Conservation (phyloP, 2,797 vertebrate genomes). For the Gymnopithys bicolor region DNA sequence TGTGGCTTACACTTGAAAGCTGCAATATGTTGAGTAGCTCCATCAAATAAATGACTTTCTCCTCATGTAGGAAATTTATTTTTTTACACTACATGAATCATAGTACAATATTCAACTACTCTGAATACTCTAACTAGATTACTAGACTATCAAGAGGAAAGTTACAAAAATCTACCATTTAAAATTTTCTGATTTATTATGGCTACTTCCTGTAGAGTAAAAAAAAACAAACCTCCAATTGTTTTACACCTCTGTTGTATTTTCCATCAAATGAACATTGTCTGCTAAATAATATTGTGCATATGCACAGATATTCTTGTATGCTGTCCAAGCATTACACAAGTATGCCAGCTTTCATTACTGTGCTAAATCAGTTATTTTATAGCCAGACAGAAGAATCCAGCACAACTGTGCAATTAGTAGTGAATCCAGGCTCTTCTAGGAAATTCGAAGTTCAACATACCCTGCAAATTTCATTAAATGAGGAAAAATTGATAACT, state of each 20-base stretch:
- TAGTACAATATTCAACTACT: not conserved
- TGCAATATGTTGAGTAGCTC: not conserved
- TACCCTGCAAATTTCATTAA: fast-evolving
- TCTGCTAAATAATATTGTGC: not conserved
- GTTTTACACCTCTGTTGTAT: not conserved
- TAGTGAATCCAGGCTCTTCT: not conserved
- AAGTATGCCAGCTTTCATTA: not conserved
- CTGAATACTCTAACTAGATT: constrained; percentile 8
- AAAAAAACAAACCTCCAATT: not conserved
- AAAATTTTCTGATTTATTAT: not conserved
- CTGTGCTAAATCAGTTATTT: not conserved
- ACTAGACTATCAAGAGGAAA: not conserved
- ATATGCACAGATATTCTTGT: not conserved
- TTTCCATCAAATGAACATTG: not conserved
- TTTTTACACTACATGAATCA: constrained; percentile 22
- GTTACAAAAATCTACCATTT: not conserved
- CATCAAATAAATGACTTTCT: not conserved
- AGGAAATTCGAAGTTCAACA: not conserved
- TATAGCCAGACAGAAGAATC: not conserved
- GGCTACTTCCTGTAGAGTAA: not conserved
- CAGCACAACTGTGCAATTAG: not conserved
- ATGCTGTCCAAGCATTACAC: not conserved
- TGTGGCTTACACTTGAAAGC: not conserved
- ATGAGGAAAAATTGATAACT: not conserved
- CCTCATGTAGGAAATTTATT: not conserved